A percentile compares a stretch with the other conserved stretches of the same genome.
These are phyloP conservation scores for Sciurus vulgaris DNA, from an alignment of 2,797 vertebrate species.

Conservation along the genomic window DNA sequence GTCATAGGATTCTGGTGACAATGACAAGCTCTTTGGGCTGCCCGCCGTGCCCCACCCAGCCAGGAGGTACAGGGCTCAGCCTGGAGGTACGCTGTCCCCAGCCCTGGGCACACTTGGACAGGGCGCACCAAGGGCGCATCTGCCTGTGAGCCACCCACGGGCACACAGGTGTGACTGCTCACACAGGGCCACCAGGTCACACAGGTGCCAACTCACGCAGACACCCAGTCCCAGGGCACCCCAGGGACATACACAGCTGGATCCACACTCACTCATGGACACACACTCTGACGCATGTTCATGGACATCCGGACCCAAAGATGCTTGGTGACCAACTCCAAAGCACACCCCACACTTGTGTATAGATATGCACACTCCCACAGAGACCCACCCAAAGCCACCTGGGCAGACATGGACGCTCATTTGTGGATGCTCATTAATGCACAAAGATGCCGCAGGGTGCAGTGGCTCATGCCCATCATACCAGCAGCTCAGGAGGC, in stretches of 20 bases:
- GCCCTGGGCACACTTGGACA: neutral
- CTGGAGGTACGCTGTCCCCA: neutral
- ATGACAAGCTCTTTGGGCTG: no score
- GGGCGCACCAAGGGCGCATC: neutral
- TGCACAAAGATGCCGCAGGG: neutral
- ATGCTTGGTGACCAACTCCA: neutral
- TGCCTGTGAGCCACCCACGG: fast-evolving
- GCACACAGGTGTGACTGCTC: neutral
- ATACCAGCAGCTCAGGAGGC: no score
- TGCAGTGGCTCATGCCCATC: no score
- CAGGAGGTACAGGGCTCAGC: neutral
- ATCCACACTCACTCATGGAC: neutral
- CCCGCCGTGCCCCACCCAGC: neutral
- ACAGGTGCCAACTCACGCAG: neutral
- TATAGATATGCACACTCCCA: no score
- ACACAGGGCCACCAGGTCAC: neutral
- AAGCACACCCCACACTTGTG: neutral
- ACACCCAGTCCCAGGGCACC: neutral
- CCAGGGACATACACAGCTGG: neutral
- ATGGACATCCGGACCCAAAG: neutral
- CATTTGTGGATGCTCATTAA: neutral
- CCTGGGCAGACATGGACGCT: neutral
- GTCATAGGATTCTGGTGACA: neutral
- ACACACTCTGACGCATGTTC: no score
- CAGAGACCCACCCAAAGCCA: neutral